Percentiles rank a stretch among this genome's conserved stretches.
Conservation (phyloP, 2,888 invertebrate genomes). For the Perizoma affinitatum region DNA sequence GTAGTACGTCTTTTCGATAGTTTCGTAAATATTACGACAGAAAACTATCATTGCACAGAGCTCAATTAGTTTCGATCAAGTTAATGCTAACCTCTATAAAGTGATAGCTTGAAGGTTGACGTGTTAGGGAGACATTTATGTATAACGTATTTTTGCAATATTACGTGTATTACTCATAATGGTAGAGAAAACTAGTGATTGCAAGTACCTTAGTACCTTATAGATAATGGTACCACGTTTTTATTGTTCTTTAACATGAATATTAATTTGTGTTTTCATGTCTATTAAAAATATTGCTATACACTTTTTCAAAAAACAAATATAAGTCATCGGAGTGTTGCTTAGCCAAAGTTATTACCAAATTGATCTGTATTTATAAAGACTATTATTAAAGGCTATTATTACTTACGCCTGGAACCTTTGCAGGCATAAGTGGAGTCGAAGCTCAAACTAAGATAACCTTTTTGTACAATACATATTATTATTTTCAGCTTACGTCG, state of each 20-base stretch:
- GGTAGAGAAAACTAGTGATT: constrained; percentile 8
- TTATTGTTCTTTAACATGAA: constrained; percentile 13
- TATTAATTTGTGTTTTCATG: too few relatives aligned
- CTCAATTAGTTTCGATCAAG: constrained; percentile 3
- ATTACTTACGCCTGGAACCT: too few relatives aligned
- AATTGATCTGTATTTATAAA: too few relatives aligned
- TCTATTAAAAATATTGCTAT: too few relatives aligned
- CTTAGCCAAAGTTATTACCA: too few relatives aligned
- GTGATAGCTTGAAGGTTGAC: constrained; percentile 24
- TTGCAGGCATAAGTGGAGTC: too few relatives aligned
- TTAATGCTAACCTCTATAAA: constrained; percentile 1
- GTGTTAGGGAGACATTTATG: constrained; percentile 22
- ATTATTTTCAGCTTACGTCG: too few relatives aligned
- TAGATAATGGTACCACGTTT: not conserved
- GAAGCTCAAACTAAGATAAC: too few relatives aligned
- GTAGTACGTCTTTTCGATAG: not conserved
- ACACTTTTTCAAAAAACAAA: too few relatives aligned
- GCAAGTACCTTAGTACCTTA: not conserved
- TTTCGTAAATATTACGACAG: constrained; percentile 1
- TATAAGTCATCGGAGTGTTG: too few relatives aligned
- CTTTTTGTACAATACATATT: too few relatives aligned
- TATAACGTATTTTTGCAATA: constrained; percentile 26
- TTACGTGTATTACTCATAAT: not conserved
- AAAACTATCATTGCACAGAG: constrained; percentile 4
- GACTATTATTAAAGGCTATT: too few relatives aligned